phyloP scores from a whole-genome alignment of 2,113 vertebrate genomes.

The Tylochromis polylepis region DNA sequence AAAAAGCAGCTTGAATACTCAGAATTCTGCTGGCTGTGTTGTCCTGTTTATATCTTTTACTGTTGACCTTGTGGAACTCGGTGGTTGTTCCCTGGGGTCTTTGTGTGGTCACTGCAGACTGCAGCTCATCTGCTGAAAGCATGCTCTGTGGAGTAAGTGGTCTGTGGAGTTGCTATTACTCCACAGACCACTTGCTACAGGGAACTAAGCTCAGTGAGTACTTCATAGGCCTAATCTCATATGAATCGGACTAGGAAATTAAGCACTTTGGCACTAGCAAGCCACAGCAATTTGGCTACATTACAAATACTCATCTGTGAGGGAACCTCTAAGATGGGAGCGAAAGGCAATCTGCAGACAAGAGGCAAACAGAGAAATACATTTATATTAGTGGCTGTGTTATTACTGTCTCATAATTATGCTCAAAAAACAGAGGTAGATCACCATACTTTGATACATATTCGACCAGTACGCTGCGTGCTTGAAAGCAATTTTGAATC shows the following conservation, averaged over 20 bases:
- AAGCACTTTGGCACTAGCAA: neutral
- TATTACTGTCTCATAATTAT: slow-evolving; percentile 47
- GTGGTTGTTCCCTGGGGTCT: slow-evolving; percentile 39
- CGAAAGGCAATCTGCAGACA: slow-evolving; percentile 31
- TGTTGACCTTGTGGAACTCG: slow-evolving; percentile 71
- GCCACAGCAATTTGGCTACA: neutral
- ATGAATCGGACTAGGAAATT: slow-evolving; percentile 10
- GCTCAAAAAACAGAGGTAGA: slow-evolving; percentile 10
- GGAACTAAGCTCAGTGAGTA: slow-evolving; percentile 1
- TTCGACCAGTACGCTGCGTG: slow-evolving; percentile 22
- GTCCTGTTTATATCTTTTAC: slow-evolving; percentile 57
- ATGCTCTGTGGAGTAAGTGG: slow-evolving; percentile 45
- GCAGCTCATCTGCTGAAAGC: slow-evolving; percentile 43
- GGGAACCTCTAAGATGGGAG: slow-evolving; percentile 5
- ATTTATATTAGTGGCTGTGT: slow-evolving; percentile 16
- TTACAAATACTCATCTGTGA: slow-evolving; percentile 20
- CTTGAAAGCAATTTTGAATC: slow-evolving; percentile 21
- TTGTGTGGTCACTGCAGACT: slow-evolving; percentile 46
- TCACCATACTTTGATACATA: slow-evolving; percentile 17
- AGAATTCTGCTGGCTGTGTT: slow-evolving; percentile 17
- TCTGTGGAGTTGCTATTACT: slow-evolving; percentile 1
- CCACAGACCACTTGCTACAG: slow-evolving; percentile 16
- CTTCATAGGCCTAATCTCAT: neutral
- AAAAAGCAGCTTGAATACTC: slow-evolving; percentile 26
- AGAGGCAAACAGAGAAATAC: slow-evolving; percentile 23